A percentile compares a stretch with the other conserved stretches of the same genome.
phyloP scores from a whole-genome alignment of 2,888 invertebrate species.

The Tenthredo scrophulariae region DNA sequence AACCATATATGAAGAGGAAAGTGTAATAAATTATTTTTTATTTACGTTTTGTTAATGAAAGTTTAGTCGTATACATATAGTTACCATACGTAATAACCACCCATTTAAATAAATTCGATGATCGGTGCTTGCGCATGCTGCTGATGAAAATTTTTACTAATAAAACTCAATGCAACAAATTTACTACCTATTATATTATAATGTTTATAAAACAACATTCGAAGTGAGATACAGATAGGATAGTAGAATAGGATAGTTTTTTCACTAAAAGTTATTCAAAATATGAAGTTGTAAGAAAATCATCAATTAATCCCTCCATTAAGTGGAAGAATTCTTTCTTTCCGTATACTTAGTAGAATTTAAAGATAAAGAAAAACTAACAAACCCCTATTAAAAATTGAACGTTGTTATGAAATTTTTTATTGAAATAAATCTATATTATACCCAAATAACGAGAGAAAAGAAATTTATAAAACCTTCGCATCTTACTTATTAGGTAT shows the following conservation, averaged over 20 bases:
- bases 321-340: background rate
- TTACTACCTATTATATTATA: background rate
- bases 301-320: background rate
- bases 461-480: background rate
- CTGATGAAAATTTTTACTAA: background rate
- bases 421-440: conserved; percentile 31
- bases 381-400: background rate
- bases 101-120: background rate
- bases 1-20: conserved; percentile 1
- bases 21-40: conserved; percentile 49
- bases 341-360: background rate
- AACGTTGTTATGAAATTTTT: conserved; percentile 48
- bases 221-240: conserved; percentile 48
- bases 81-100: background rate
- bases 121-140: background rate
- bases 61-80: background rate
- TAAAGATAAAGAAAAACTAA: background rate
- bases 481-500: conserved; percentile 3
- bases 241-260: conserved; percentile 64
- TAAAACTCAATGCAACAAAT: background rate
- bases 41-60: conserved; percentile 16
- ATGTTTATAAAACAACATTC: conserved; percentile 4
- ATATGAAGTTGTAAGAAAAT: background rate
- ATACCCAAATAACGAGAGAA: background rate
- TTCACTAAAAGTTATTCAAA: conserved; percentile 58